Conservation (phyloP, 2,888 invertebrate genomes). For the Ditula angustiorana region DNA sequence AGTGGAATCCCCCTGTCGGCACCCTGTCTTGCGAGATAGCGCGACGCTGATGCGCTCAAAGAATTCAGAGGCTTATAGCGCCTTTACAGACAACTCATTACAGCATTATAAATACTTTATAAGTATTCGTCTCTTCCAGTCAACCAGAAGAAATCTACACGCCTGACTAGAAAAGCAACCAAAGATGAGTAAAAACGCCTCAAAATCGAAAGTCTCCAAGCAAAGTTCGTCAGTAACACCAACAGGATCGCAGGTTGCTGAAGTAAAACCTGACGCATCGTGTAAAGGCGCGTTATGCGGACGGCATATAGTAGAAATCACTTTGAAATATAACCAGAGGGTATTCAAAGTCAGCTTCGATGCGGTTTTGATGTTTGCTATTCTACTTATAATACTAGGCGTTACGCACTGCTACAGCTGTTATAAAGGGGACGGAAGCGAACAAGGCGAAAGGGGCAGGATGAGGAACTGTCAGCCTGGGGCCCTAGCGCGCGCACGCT, state of each 20-base stretch:
- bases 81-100: no score
- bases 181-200: not conserved
- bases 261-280: constrained; percentile 10
- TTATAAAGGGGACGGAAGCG: not conserved
- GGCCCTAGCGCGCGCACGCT: no score
- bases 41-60: no score
- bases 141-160: constrained; percentile 22
- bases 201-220: not conserved
- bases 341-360: not conserved
- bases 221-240: no score
- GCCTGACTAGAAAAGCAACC: constrained; percentile 6
- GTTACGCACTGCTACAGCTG: not conserved
- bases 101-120: no score
- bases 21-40: no score
- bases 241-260: no score
- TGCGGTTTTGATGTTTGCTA: not conserved
- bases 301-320: constrained; percentile 47
- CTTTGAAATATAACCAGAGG: constrained; percentile 12
- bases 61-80: no score
- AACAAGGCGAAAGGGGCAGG: not conserved
- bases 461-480: no score
- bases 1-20: no score
- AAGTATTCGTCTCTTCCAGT: constrained; percentile 4
- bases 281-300: constrained; percentile 51
- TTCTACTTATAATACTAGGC: not conserved